Evolutionary conservation across 2,888 invertebrate genomes (phyloP).

Genomic region (Phortica okadai): DNA sequence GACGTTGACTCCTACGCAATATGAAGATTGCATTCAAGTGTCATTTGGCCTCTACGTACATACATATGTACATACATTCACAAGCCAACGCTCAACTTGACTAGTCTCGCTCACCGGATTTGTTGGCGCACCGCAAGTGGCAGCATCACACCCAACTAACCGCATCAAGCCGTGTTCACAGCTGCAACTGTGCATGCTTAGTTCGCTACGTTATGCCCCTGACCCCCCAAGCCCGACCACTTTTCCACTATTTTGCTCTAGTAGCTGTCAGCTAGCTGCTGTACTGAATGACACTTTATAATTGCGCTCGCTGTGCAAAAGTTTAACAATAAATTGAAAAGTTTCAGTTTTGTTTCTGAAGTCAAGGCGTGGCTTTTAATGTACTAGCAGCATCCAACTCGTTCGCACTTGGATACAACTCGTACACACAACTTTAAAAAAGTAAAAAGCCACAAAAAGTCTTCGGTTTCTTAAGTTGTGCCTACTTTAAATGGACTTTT

Average conservation of each 20-base stretch:
- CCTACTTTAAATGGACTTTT: neutral
- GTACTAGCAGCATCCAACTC: neutral
- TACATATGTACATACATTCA: neutral
- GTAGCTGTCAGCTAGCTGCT: conserved; percentile 33
- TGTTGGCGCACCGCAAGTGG: conserved; percentile 48
- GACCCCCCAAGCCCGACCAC: neutral
- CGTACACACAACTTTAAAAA: too few species aligned
- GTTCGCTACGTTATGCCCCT: neutral
- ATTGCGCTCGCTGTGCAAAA: conserved; percentile 70
- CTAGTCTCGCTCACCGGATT: conserved; percentile 7
- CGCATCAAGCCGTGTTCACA: neutral
- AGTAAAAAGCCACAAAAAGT: too few species aligned
- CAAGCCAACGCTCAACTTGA: conserved; percentile 30
- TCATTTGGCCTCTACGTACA: conserved; percentile 9
- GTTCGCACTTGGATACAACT: too few species aligned
- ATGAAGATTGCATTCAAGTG: conserved; percentile 18
- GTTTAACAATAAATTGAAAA: conserved; percentile 73
- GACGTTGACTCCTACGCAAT: conserved; percentile 10
- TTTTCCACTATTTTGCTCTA: neutral
- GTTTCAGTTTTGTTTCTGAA: conserved; percentile 62
- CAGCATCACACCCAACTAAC: neutral
- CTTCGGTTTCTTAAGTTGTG: neutral
- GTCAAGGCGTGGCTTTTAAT: conserved; percentile 67
- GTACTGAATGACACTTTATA: conserved; percentile 72
- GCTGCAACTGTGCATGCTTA: neutral